A percentile compares a stretch with the other conserved stretches of the same genome.
These are phyloP conservation scores for Mechanitis messenoides DNA, from an alignment of 2,888 invertebrate species.

Conservation along the genomic window DNA sequence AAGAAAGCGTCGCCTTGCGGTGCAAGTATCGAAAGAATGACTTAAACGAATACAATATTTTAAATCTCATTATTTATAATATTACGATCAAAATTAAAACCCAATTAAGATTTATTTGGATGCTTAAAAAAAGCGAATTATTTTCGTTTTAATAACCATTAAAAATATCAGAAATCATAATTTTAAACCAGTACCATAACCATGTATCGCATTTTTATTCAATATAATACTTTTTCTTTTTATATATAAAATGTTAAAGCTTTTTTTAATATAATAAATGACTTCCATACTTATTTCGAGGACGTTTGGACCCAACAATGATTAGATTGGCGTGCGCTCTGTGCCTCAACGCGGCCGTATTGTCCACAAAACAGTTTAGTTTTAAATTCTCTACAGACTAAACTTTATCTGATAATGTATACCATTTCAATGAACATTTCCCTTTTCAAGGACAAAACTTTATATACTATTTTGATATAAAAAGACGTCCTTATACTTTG, in stretches of 20 bases:
- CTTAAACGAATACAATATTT: no score
- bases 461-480: no score
- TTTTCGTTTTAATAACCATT: no score
- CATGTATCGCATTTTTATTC: no score
- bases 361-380: slow-evolving; percentile 51
- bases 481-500: not conserved
- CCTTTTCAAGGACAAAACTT: not conserved
- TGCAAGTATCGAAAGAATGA: slow-evolving; percentile 23
- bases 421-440: not conserved
- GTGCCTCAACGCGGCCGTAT: slow-evolving; percentile 51
- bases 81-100: no score
- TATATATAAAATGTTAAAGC: slow-evolving; percentile 8
- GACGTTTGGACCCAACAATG: slow-evolving; percentile 34
- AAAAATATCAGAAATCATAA: no score
- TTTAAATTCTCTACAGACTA: slow-evolving; percentile 37
- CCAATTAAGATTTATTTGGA: no score
- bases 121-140: no score
- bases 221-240: not conserved
- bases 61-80: no score
- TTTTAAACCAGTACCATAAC: no score
- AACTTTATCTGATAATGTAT: slow-evolving; percentile 1
- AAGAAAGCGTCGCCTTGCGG: slow-evolving; percentile 39
- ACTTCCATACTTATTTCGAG: not conserved
- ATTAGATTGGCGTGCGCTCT: slow-evolving; percentile 60
- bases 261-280: not conserved